Base-by-base conservation (phyloP, 2,888 invertebrate species). In the Drosophila niveifrons region DNA sequence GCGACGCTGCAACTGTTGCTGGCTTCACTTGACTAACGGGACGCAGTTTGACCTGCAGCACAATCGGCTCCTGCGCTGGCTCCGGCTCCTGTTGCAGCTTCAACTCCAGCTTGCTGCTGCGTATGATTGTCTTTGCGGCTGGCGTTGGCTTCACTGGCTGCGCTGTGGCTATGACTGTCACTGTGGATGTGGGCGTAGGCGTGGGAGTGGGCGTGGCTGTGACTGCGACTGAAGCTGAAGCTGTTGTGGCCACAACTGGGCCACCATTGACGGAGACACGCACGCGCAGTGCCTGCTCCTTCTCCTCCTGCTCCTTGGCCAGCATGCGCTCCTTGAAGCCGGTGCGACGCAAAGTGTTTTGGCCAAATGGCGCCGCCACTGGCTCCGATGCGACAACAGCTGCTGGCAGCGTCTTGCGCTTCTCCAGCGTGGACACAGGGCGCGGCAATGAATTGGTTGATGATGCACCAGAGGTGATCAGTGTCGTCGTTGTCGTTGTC, bases 271-370 rank as follows among this genome's bases (percentile, higher is more conserved):
- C 69, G 2, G 77, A 50, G 39, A 86, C 81, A 36, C 75, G 72
- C 34, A 76, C 72, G 17, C 72, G 70, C 15, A 80, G 41, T 34
- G 88, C 83, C 64, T 82, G 68, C 57, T 80, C 74, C 51, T 78
- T 74, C 8, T 88, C 80, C 53, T 74, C 66, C 41, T 82, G 89
- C 66, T 90, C 87, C 39, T 72, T 75, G 55, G 90, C 91, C 53
- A 92, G 65, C 58, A 92, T 92, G 75, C 91, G 92, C 58, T 93
- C 92, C 66, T 92, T 92, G 23, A 92, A 84, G 6, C 93, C 93
- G 0, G 93, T 94, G 69, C 93, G 91, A n/a, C 93, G 90, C 62
- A 94, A 80, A 1, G 92, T 93, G 9, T 90, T 91, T 74, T 94
- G 93, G 0, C 93, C 93, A 82, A 94, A 94, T 2, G 88, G 80